Conservation (phyloP, 2,888 invertebrate genomes). For the Molorchus minor region DNA sequence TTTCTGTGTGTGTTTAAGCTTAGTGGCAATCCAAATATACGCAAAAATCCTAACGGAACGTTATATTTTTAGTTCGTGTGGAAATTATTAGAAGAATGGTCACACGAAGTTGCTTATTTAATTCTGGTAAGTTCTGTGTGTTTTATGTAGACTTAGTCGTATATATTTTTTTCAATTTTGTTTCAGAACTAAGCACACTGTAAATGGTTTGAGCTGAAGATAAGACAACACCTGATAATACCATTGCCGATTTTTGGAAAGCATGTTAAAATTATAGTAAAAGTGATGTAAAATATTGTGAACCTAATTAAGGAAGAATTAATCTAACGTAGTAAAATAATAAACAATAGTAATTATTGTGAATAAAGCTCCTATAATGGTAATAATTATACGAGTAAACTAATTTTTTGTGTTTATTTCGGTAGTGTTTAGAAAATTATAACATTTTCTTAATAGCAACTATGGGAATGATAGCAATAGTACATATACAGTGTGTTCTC, state of each 20-base stretch:
- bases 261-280: not conserved
- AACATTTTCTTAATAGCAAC: no score
- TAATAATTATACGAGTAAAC: no score
- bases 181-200: constrained; percentile 28
- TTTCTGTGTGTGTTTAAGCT: constrained; percentile 43
- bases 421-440: no score
- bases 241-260: constrained; percentile 11
- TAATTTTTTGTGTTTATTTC: no score
- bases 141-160: not conserved
- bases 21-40: constrained; percentile 12
- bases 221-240: constrained; percentile 6
- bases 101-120: constrained; percentile 49
- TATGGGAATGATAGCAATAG: no score
- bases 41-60: constrained; percentile 49
- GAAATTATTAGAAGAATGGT: constrained; percentile 55
- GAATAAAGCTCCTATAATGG: no score
- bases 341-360: no score
- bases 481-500: no score
- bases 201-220: not conserved
- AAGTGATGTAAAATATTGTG: not conserved
- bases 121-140: constrained; percentile 50
- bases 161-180: constrained; percentile 17
- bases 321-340: no score
- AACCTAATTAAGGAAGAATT: no score
- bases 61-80: constrained; percentile 56